phyloP scores from a whole-genome alignment of 1,140 invertebrate genomes.

The Cotesia chilonis region DNA sequence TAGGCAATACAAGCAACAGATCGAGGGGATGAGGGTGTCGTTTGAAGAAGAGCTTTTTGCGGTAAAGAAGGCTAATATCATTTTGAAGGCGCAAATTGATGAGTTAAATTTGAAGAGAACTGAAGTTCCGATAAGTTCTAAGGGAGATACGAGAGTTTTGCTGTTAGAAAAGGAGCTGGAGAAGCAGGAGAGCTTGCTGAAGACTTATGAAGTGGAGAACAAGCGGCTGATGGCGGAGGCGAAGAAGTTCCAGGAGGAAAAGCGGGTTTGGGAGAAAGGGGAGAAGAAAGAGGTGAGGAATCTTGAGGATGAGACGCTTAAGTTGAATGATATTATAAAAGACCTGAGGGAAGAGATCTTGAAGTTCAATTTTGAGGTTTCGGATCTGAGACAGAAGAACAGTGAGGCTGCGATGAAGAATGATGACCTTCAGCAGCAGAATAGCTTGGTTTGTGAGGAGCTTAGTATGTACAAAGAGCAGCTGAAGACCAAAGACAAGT shows the following conservation, averaged over 20 bases:
- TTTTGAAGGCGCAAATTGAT: slow-evolving; percentile 58
- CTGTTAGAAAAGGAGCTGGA: slow-evolving; percentile 57
- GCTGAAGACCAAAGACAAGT: slow-evolving; percentile 58
- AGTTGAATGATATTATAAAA: slow-evolving; percentile 53
- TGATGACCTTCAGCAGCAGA: slow-evolving; percentile 59
- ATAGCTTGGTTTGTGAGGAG: slow-evolving; percentile 57
- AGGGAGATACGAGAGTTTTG: slow-evolving; percentile 39
- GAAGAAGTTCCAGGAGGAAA: slow-evolving; percentile 54
- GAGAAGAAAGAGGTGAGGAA: slow-evolving; percentile 40
- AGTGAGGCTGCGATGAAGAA: slow-evolving; percentile 52
- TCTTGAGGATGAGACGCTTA: slow-evolving; percentile 45
- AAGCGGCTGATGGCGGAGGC: slow-evolving; percentile 56
- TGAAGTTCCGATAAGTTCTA: slow-evolving; percentile 43
- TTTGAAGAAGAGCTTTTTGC: slow-evolving; percentile 61
- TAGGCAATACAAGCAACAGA: slow-evolving; percentile 56
- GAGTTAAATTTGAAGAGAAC: slow-evolving; percentile 45
- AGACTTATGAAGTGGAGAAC: slow-evolving; percentile 58
- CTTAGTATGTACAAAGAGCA: slow-evolving; percentile 63
- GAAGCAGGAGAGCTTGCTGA: slow-evolving; percentile 56
- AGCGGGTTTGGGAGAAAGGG: slow-evolving; percentile 47
- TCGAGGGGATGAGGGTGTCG: slow-evolving; percentile 54
- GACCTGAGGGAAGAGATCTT: slow-evolving; percentile 57
- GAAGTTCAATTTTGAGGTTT: slow-evolving; percentile 55
- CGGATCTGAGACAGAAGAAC: slow-evolving; percentile 56
- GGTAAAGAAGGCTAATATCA: slow-evolving; percentile 61